Percentiles rank a stretch among this genome's conserved stretches.
Evolutionary conservation across 2,113 vertebrate species (phyloP).

Genomic region (Scophthalmus maximus): DNA sequence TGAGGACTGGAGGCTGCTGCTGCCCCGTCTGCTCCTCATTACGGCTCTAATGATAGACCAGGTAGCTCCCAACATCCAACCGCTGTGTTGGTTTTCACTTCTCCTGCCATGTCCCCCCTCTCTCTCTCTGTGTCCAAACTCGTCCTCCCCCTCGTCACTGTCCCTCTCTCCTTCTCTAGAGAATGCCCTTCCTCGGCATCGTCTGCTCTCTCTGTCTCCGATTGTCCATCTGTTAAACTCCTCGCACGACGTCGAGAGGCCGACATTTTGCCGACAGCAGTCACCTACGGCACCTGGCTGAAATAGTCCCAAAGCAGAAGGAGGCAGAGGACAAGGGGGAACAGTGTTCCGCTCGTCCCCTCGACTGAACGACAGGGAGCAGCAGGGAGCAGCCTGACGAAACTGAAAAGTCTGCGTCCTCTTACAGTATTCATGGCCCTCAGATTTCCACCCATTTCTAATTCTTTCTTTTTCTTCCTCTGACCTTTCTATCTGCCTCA

Average conservation of each 20-base stretch:
- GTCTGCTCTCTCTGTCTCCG: neutral
- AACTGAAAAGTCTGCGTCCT: slow-evolving; percentile 1
- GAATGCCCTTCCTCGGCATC: neutral
- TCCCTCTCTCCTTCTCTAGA: neutral
- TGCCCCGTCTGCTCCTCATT: slow-evolving; percentile 36
- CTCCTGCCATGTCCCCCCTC: no score
- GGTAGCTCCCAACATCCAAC: slow-evolving; percentile 22
- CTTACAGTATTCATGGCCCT: neutral
- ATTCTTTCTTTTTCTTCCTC: neutral
- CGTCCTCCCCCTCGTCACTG: no score
- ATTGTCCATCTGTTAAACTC: neutral
- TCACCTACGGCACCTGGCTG: slow-evolving; percentile 20
- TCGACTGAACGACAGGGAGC: slow-evolving; percentile 17
- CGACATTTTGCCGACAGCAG: neutral
- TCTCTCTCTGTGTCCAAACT: neutral
- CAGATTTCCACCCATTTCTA: neutral
- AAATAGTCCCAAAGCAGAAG: slow-evolving; percentile 6
- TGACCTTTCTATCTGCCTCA: neutral
- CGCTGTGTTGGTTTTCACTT: slow-evolving; percentile 9
- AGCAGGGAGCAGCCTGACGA: neutral
- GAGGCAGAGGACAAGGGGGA: slow-evolving; percentile 28
- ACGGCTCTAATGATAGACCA: slow-evolving; percentile 43
- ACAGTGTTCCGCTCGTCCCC: slow-evolving; percentile 15
- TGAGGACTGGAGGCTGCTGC: neutral
- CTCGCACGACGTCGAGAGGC: neutral